These are phyloP conservation scores for Cyprinodon diabolis DNA, from an alignment of 2,797 vertebrate species.

Conservation along the genomic window DNA sequence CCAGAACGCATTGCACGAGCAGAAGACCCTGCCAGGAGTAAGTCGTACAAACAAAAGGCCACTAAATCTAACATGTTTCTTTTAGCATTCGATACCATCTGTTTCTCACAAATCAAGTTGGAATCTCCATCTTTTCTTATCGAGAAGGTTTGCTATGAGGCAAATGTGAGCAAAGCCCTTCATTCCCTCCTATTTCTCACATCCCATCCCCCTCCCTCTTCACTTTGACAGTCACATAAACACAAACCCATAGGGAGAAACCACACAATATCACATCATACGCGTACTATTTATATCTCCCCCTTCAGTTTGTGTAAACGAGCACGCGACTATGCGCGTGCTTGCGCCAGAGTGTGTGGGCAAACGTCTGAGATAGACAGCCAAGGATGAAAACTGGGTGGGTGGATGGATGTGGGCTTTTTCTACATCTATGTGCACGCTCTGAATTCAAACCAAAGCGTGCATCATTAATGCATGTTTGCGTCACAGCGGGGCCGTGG, in stretches of 20 bases:
- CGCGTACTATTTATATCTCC: slow-evolving; percentile 80
- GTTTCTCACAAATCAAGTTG: slow-evolving; percentile 60
- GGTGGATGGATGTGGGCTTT: slow-evolving; percentile 55
- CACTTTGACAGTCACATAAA: slow-evolving; percentile 75
- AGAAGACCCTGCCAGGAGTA: slow-evolving; percentile 96
- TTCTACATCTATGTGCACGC: slow-evolving; percentile 55
- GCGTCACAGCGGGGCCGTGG: slow-evolving; percentile 41
- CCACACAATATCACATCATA: slow-evolving; percentile 78
- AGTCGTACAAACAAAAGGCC: slow-evolving; percentile 65
- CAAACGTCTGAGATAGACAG: slow-evolving; percentile 48
- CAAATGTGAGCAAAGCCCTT: slow-evolving; percentile 44
- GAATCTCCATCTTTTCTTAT: slow-evolving; percentile 52
- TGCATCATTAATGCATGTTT: slow-evolving; percentile 38
- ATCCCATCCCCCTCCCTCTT: slow-evolving; percentile 40
- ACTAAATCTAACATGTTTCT: slow-evolving; percentile 39
- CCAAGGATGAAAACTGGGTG: slow-evolving; percentile 46
- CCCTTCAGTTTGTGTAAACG: slow-evolving; percentile 69
- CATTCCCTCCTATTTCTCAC: slow-evolving; percentile 46
- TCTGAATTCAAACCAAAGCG: slow-evolving; percentile 33
- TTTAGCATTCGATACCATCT: slow-evolving; percentile 40
- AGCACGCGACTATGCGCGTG: slow-evolving; percentile 33
- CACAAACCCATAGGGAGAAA: slow-evolving; percentile 76
- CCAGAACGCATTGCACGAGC: slow-evolving; percentile 94
- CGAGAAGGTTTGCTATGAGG: slow-evolving; percentile 45
- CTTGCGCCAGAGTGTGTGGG: slow-evolving; percentile 46